A percentile compares a stretch with the other conserved stretches of the same genome.
Evolutionary conservation across 2,888 invertebrate genomes (phyloP).

Genomic region (Eupeodes luniger): DNA sequence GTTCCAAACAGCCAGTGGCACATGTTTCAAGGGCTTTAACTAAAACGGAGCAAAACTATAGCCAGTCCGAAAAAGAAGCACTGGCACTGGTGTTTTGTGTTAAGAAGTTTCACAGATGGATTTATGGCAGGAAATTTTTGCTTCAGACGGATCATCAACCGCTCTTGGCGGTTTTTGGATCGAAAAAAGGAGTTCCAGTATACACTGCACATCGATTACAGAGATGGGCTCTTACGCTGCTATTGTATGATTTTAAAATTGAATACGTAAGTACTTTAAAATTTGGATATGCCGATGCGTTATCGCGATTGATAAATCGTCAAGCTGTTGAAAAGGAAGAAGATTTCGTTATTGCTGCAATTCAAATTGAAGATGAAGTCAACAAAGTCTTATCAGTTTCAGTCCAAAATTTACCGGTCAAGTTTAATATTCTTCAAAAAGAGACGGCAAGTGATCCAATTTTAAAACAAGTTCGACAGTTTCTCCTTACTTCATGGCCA

Average conservation of each 20-base stretch:
- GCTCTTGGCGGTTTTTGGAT: slow-evolving; percentile 78
- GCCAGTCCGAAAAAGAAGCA: slow-evolving; percentile 78
- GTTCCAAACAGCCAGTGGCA: slow-evolving; percentile 49
- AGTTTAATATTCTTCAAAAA: too few relatives aligned
- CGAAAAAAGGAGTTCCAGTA: slow-evolving; percentile 59
- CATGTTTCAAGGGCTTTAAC: slow-evolving; percentile 79
- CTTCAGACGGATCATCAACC: slow-evolving; percentile 77
- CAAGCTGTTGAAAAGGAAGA: slow-evolving; percentile 12
- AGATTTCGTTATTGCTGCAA: slow-evolving; percentile 37
- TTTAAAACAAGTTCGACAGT: too few relatives aligned
- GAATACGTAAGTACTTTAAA: slow-evolving; percentile 32
- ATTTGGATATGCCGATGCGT: slow-evolving; percentile 1
- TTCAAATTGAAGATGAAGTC: slow-evolving; percentile 40
- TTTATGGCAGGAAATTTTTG: slow-evolving; percentile 56
- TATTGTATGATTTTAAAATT: slow-evolving; percentile 43
- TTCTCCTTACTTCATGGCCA: too few relatives aligned
- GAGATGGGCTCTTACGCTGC: slow-evolving; percentile 49
- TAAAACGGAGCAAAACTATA: slow-evolving; percentile 79
- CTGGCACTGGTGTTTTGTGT: slow-evolving; percentile 31
- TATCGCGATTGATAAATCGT: slow-evolving; percentile 74
- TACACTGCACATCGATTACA: slow-evolving; percentile 45
- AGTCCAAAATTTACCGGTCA: too few relatives aligned
- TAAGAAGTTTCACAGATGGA: slow-evolving; percentile 77
- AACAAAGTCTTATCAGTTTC: too few relatives aligned
- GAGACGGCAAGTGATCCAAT: too few relatives aligned